Percentiles rank a stretch among this genome's conserved stretches.
These are phyloP conservation scores for Pentalonia nigronervosa DNA, from an alignment of 1,140 invertebrate genomes.

Conservation along the genomic window DNA sequence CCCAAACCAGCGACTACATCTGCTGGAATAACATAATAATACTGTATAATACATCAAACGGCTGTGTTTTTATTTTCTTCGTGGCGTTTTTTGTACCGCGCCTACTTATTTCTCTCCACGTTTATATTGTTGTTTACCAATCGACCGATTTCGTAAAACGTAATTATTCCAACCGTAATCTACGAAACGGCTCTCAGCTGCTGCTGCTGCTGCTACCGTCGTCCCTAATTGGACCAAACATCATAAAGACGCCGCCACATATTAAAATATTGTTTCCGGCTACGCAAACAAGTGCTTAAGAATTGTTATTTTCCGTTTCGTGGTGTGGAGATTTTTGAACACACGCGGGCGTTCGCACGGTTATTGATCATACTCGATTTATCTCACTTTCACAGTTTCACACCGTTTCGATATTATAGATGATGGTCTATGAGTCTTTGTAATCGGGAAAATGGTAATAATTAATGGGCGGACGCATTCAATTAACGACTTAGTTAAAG, in stretches of 20 bases:
- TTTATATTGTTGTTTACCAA: constrained; percentile 8
- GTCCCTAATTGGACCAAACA: not conserved
- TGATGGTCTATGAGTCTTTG: not conserved
- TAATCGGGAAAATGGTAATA: not conserved
- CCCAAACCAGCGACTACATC: not conserved
- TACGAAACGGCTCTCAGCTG: not conserved
- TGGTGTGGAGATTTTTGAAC: not conserved
- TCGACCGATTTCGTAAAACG: constrained; percentile 11
- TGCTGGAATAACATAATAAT: not conserved
- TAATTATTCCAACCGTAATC: constrained; percentile 3
- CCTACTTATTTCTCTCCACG: not conserved
- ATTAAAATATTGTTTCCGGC: constrained; percentile 1
- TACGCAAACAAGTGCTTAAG: not conserved
- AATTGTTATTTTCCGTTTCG: not conserved
- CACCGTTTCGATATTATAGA: not conserved
- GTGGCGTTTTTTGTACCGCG: not conserved
- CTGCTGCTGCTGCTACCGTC: not conserved
- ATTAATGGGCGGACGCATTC: constrained; percentile 17
- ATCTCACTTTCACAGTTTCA: not conserved
- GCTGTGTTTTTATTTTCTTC: not conserved
- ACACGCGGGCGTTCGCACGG: not conserved
- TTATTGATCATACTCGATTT: constrained; percentile 8
- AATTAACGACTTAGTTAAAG: not conserved
- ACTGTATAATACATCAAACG: not conserved
- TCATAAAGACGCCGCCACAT: not conserved